Evolutionary conservation across 2,888 invertebrate species (phyloP), one percentile per base, ranked within the genome.

Genomic region (Bugula neritina): DNA sequence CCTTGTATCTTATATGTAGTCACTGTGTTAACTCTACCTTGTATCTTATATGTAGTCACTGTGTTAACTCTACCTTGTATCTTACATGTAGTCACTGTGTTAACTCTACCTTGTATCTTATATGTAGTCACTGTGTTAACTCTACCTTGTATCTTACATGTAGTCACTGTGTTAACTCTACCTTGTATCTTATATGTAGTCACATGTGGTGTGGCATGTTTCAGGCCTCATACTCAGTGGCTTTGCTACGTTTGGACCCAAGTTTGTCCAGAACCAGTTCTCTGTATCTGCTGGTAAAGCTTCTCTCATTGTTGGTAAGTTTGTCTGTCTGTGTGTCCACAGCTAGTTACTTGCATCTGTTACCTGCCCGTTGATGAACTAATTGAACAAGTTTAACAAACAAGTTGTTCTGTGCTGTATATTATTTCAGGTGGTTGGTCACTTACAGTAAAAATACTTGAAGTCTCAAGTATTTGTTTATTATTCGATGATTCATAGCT

Each of bases 271-370:
- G 74, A 79, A 80, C 43, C 81, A 82, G 74, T 83, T 80, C 75
- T 78, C 80, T 25, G 72, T 83, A 2, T 75, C 79, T 1, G 79
- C 82, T 0, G 77, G 80, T 0, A 76, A 76, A 54, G 81, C 83
- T 1, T 81, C 81, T 5, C 78, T 78, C 43, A 77, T 79, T 74
- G 80, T 82, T 3, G 83, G 92, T 90, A 82, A 81, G 86, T 34
- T 5, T 25, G 21, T 57, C 3, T 57, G 10, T 57, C 17, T 57
- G 5, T 23, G 10, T 52, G 52, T 52, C 52, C 21, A 52, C n/a
- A n/a, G n/a, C n/a, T n/a, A n/a, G n/a, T n/a, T n/a, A n/a, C n/a
- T n/a, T n/a, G n/a, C n/a, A n/a, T n/a, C n/a, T n/a, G n/a, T n/a
- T n/a, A n/a, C n/a, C n/a, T n/a, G n/a, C n/a, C n/a, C n/a, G n/a